These are phyloP conservation scores for Deroplatys truncata DNA, from an alignment of 2,888 invertebrate species.

Conservation along the genomic window DNA sequence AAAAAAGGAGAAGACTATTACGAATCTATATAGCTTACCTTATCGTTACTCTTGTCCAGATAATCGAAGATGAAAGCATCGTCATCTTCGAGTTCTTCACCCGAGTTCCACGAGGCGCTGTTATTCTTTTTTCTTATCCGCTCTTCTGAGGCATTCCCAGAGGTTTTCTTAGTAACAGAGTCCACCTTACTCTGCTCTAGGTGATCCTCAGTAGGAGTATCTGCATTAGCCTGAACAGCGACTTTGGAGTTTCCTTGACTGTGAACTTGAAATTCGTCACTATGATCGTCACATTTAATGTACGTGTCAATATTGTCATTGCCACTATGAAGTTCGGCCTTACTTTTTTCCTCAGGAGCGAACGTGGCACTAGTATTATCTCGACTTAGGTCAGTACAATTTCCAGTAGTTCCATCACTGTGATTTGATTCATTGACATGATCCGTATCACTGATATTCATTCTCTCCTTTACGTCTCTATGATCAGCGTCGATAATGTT, in stretches of 20 bases:
- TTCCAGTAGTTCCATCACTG: neutral
- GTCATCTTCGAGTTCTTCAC: conserved; percentile 46
- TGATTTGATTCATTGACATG: no score
- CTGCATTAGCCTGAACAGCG: no score
- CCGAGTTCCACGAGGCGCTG: neutral
- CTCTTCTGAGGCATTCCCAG: no score
- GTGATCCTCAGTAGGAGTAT: no score
- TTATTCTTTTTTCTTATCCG: neutral
- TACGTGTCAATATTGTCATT: neutral
- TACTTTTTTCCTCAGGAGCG: no score
- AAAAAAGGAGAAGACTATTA: no score
- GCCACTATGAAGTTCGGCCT: neutral
- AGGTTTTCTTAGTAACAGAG: no score
- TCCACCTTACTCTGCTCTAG: no score
- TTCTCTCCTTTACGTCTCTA: no score
- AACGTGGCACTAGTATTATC: neutral
- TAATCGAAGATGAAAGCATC: conserved; percentile 50
- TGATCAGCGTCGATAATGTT: no score
- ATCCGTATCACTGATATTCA: no score
- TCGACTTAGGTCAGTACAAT: no score
- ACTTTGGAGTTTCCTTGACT: neutral
- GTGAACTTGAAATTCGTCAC: neutral
- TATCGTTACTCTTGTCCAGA: conserved; percentile 51
- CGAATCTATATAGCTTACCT: conserved; percentile 44
- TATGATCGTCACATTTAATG: neutral